A percentile compares a stretch with the other conserved stretches of the same genome.
These are phyloP conservation scores for Latrodectus geometricus DNA, from an alignment of 1,140 invertebrate species.

Conservation along the genomic window DNA sequence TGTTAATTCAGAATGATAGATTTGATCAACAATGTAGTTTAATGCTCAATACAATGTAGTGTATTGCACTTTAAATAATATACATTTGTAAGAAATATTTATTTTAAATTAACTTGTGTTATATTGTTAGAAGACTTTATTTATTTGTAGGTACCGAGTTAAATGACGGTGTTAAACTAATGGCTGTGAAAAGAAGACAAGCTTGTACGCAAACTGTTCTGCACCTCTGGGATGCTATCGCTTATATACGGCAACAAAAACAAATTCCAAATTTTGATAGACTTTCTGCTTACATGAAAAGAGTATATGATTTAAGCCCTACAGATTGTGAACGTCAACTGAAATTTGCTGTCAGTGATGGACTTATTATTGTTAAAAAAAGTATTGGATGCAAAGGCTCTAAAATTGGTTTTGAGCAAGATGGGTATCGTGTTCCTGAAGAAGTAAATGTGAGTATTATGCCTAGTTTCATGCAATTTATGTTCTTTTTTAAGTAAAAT, in stretches of 20 bases:
- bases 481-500: no score
- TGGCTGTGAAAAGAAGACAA: slow-evolving; percentile 65
- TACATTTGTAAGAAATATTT: background rate
- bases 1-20: background rate
- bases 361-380: slow-evolving; percentile 71
- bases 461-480: no score
- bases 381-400: slow-evolving; percentile 73
- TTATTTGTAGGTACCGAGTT: background rate
- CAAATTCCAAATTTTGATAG: slow-evolving; percentile 73
- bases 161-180: background rate
- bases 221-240: slow-evolving; percentile 73
- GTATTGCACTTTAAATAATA: background rate
- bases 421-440: slow-evolving; percentile 73
- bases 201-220: slow-evolving; percentile 68
- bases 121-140: background rate
- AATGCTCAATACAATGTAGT: background rate
- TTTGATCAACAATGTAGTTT: background rate
- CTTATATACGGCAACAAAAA: slow-evolving; percentile 72
- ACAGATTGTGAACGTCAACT: slow-evolving; percentile 72
- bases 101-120: background rate
- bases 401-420: slow-evolving; percentile 73
- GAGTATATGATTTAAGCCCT: slow-evolving; percentile 67
- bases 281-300: slow-evolving; percentile 68
- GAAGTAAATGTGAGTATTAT: slow-evolving; percentile 66
- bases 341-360: slow-evolving; percentile 72